phyloP scores from a whole-genome alignment of 2,888 invertebrate species.

The Zelleria hepariella region DNA sequence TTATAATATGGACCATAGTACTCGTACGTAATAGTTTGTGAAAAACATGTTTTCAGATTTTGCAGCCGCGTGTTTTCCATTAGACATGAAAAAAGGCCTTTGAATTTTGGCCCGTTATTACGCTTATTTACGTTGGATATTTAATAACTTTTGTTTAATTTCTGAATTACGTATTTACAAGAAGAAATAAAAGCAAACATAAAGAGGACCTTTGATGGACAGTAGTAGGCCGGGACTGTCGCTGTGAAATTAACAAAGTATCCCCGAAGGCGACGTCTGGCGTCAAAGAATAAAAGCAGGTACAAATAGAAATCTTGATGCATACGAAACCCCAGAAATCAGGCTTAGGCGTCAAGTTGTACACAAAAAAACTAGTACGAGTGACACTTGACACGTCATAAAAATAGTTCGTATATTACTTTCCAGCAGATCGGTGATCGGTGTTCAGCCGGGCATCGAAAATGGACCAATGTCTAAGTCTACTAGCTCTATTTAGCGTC shows the following conservation, averaged over 20 bases:
- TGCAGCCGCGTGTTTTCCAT: background rate
- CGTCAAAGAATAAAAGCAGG: background rate
- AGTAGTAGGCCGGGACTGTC: conserved; percentile 11
- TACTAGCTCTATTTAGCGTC: too few relatives aligned
- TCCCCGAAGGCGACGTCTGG: conserved; percentile 12
- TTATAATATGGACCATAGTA: conserved; percentile 7
- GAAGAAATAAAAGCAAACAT: background rate
- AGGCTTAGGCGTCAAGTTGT: too few relatives aligned
- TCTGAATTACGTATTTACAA: background rate
- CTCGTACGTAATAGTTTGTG: background rate
- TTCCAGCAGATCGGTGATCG: too few relatives aligned
- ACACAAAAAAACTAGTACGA: too few relatives aligned
- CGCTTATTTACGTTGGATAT: background rate
- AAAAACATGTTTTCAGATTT: background rate
- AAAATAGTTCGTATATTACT: too few relatives aligned
- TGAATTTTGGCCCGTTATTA: background rate
- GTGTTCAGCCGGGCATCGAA: too few relatives aligned
- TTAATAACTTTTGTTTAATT: background rate
- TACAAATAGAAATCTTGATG: too few relatives aligned
- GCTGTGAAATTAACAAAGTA: conserved; percentile 59
- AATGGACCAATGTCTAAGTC: too few relatives aligned
- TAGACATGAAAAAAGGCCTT: background rate
- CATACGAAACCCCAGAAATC: too few relatives aligned
- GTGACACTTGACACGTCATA: too few relatives aligned
- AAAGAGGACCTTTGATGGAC: background rate